Percentiles rank a stretch among this genome's conserved stretches.
phyloP scores from a whole-genome alignment of 2,113 vertebrate genomes.

The Passerina amoena region DNA sequence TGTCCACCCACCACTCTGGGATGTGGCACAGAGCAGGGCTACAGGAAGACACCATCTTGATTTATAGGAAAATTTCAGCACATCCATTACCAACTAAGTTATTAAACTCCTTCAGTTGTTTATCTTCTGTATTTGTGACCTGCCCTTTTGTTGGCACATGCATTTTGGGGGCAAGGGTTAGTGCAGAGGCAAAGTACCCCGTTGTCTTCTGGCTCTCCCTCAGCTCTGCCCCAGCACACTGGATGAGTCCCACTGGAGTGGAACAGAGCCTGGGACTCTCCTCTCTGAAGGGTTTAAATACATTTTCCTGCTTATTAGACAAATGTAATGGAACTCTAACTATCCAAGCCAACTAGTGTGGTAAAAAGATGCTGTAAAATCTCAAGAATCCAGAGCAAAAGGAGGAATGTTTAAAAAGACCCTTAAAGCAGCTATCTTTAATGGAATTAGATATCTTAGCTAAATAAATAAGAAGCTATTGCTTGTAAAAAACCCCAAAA shows the following conservation, averaged over 20 bases:
- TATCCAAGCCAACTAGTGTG: background rate
- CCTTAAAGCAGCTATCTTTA: background rate
- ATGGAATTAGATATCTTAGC: constrained; percentile 54
- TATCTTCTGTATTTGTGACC: background rate
- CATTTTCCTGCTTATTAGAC: background rate
- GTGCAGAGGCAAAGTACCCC: background rate
- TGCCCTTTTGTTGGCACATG: background rate
- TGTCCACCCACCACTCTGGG: background rate
- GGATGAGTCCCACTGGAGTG: background rate
- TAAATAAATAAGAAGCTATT: constrained; percentile 58
- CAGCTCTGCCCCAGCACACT: background rate
- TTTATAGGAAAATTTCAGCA: background rate
- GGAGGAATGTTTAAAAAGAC: background rate
- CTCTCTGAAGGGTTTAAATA: background rate
- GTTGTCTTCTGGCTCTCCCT: background rate
- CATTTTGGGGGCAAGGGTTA: rapidly evolving
- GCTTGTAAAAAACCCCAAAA: background rate
- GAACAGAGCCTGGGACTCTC: background rate
- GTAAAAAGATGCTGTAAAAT: background rate
- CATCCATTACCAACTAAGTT: background rate
- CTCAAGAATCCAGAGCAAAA: background rate
- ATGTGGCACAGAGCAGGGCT: background rate
- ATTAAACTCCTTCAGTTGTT: background rate
- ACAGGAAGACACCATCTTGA: background rate
- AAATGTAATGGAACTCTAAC: background rate